phyloP scores from a whole-genome alignment of 2,797 vertebrate species.

The Pteronotus mesoamericanus region DNA sequence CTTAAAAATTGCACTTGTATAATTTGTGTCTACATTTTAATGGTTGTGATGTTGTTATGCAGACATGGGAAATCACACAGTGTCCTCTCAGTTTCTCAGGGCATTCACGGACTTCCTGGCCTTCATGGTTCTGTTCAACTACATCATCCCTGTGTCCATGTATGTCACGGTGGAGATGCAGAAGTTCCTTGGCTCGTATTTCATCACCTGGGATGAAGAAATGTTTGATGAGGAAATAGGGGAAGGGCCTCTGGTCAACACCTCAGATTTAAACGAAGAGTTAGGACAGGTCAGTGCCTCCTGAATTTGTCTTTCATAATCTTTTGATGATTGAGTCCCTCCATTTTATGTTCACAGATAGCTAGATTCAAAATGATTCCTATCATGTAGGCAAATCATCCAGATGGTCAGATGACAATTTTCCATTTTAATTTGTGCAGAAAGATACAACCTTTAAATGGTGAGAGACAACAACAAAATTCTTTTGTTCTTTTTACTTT shows the following conservation, averaged over 20 bases:
- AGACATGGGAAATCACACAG: rapidly evolving
- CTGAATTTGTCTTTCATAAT: rapidly evolving
- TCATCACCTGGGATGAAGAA: conserved; percentile 96
- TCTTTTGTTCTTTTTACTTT: neutral
- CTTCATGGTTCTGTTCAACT: conserved; percentile 99
- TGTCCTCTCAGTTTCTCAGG: conserved; percentile 84
- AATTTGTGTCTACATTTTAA: neutral
- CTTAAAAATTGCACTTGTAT: too few species aligned
- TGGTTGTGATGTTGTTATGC: rapidly evolving
- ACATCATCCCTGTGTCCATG: conserved; percentile 99
- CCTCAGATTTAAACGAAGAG: conserved; percentile 97
- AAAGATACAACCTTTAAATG: neutral
- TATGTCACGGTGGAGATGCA: conserved; percentile 99
- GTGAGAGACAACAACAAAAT: neutral
- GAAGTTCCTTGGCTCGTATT: conserved; percentile 98
- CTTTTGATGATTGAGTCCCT: rapidly evolving
- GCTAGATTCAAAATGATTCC: neutral
- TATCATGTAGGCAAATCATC: neutral
- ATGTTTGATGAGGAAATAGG: conserved; percentile 94
- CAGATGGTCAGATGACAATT: neutral
- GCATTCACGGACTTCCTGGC: conserved; percentile 97
- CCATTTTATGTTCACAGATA: rapidly evolving
- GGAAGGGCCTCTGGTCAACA: conserved; percentile 95
- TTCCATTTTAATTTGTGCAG: neutral
- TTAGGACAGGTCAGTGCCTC: conserved; percentile 90